Evolutionary conservation across 2,888 invertebrate genomes (phyloP), one percentile per base, ranked within the genome.

Genomic region (Perdita meconis): DNA sequence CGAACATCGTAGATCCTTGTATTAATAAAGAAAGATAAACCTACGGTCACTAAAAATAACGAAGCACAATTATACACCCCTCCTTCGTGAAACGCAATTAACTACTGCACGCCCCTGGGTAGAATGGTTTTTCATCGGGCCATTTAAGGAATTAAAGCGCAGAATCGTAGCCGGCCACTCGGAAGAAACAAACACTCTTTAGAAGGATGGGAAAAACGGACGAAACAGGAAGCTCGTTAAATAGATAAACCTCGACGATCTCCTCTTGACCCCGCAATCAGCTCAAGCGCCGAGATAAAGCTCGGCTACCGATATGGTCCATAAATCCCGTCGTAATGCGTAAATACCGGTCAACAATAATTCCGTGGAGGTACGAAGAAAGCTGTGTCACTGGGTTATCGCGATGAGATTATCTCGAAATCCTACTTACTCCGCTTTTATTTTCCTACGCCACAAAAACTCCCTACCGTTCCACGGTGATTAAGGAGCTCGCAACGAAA

Each of bases 361-460:
- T 79, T 76, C 50, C 61, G 19, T 50, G 56, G 10, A 47, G 59
- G 22, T n/a, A 65, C 50, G 24, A 78, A 59, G 67, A 81, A 81
- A 80, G 69, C 59, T 67, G 77, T 82, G 86, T 81, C 84, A 87
- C 81, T 87, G 82, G 88, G 84, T 87, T 87, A 88, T 89, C 85
- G 83, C 78, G 40, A 64, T 53, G 78, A 77, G 84, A 88, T 88
- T 84, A 85, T 85, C 86, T 83, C 84, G 78, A 81, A 82, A 88
- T 78, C 73, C n/a, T 56, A 44, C 26, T 36, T 44, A 24, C 13
- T 44, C 19, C 42, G 47, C 16, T 53, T 64, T 69, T 24, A 53
- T 56, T 66, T 42, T 30, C 22, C 16, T 47, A 1, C 5, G 12
- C 13, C 13, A 36, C 60, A 72, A 65, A 47, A 12, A 16, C 22